Percentiles rank a stretch among this genome's conserved stretches.
These are phyloP conservation scores for Saccopteryx bilineata DNA, from an alignment of 2,113 vertebrate species.

Conservation along the genomic window DNA sequence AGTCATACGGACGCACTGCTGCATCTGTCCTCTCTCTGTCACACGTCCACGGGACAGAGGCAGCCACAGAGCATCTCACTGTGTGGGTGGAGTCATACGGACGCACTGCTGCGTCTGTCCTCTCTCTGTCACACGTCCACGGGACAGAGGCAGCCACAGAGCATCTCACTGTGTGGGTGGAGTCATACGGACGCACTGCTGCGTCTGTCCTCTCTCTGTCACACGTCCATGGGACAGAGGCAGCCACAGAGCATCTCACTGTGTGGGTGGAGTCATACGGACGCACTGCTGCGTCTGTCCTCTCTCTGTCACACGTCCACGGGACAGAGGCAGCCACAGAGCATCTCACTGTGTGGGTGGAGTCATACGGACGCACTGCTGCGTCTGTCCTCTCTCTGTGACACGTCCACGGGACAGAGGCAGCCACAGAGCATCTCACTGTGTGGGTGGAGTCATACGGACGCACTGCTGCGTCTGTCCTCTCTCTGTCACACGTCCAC, in stretches of 20 bases:
- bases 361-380: not conserved
- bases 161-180: rapidly evolving
- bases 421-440: not conserved
- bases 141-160: not conserved
- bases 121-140: not conserved
- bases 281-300: not conserved
- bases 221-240: not conserved
- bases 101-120: not conserved
- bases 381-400: not conserved
- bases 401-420: not conserved
- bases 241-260: not conserved
- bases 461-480: not conserved
- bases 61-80: not conserved
- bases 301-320: not conserved
- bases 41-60: not conserved
- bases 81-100: not conserved
- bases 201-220: not conserved
- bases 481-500: not conserved
- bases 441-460: not conserved
- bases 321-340: not conserved
- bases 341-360: not conserved
- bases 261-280: not conserved
- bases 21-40: not conserved
- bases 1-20: not conserved
- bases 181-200: not conserved